phyloP scores from a whole-genome alignment of 1,140 invertebrate species.

The Pachyrhynchus sulphureomaculatus region DNA sequence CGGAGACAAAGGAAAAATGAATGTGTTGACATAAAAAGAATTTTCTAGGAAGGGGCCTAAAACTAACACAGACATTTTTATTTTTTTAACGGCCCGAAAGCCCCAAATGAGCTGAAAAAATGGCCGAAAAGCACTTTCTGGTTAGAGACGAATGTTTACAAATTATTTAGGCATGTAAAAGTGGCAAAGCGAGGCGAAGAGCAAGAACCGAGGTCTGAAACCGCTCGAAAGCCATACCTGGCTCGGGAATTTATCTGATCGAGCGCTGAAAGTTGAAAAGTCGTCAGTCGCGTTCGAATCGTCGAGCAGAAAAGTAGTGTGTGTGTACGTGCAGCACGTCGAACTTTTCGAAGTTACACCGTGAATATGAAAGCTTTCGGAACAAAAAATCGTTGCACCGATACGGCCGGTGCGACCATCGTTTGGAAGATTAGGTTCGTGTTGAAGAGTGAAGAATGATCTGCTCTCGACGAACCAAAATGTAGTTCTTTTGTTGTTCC shows the following conservation, averaged over 20 bases:
- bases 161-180: constrained; percentile 32
- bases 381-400: constrained; percentile 22
- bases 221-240: constrained; percentile 28
- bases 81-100: constrained; percentile 3
- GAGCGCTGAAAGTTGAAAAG: constrained; percentile 32
- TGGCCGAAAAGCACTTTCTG: constrained; percentile 13
- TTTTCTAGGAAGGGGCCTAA: background rate
- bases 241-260: constrained; percentile 30
- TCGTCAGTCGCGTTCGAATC: constrained; percentile 28
- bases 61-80: constrained; percentile 8
- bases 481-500: constrained; percentile 4
- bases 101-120: constrained; percentile 7
- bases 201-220: constrained; percentile 2
- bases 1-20: too few species aligned
- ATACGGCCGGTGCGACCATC: constrained; percentile 1
- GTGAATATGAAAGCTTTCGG: constrained; percentile 17
- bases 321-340: background rate
- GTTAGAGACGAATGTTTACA: constrained; percentile 30
- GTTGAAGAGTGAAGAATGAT: background rate
- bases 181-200: constrained; percentile 23
- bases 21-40: too few species aligned
- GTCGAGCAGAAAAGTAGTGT: constrained; percentile 2
- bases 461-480: constrained; percentile 6
- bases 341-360: constrained; percentile 1
- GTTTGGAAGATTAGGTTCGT: constrained; percentile 3